phyloP scores from a whole-genome alignment of 2,888 invertebrate species.

The Psylliodes chrysocephalus region DNA sequence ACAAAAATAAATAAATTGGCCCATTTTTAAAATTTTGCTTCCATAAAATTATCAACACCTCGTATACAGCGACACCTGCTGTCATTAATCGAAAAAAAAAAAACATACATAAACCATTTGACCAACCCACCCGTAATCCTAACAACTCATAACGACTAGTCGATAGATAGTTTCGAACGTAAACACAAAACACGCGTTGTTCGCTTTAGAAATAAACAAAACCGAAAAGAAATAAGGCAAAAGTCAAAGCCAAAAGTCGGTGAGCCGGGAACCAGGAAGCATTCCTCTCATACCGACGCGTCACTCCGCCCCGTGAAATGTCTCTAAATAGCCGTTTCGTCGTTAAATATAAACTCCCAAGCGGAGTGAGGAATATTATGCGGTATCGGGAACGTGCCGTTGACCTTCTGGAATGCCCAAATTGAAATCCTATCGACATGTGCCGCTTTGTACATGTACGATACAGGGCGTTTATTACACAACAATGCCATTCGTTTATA shows the following conservation, averaged over 20 bases:
- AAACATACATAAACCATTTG: too few relatives aligned
- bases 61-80: too few relatives aligned
- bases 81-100: too few relatives aligned
- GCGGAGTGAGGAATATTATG: slow-evolving; percentile 1
- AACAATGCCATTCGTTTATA: too few relatives aligned
- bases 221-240: neutral
- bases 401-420: slow-evolving; percentile 30
- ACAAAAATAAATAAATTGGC: too few relatives aligned
- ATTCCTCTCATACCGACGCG: slow-evolving; percentile 23
- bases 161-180: neutral
- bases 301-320: slow-evolving; percentile 17
- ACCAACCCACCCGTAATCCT: neutral
- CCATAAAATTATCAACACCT: too few relatives aligned
- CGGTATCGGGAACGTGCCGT: slow-evolving; percentile 14
- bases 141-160: neutral
- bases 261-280: slow-evolving; percentile 23
- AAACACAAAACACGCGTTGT: neutral
- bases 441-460: neutral
- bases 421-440: slow-evolving; percentile 21
- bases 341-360: slow-evolving; percentile 29
- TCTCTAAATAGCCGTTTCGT: slow-evolving; percentile 29
- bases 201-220: neutral
- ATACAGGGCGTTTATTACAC: too few relatives aligned
- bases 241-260: slow-evolving; percentile 5
- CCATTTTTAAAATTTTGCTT: too few relatives aligned